phyloP scores from a whole-genome alignment of 2,113 vertebrate genomes.

The Hyaena hyaena region DNA sequence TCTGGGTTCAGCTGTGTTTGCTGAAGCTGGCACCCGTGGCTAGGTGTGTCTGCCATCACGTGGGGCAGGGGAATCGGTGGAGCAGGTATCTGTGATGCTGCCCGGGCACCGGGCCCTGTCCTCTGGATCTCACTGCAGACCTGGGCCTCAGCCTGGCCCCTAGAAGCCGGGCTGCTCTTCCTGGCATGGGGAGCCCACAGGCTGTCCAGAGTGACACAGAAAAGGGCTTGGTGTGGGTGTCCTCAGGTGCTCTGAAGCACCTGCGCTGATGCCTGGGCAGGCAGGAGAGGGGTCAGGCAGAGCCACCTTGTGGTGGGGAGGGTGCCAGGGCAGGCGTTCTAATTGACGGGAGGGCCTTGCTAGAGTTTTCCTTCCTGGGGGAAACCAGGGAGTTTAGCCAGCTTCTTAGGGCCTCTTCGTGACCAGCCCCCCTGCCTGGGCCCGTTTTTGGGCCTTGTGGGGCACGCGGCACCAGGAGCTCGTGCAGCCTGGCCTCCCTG shows the following conservation, averaged over 20 bases:
- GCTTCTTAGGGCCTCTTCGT: not conserved
- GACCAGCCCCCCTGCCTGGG: too few relatives aligned
- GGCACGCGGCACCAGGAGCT: not conserved
- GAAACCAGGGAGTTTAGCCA: fast-evolving
- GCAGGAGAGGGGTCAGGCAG: not conserved
- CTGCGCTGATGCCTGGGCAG: fast-evolving
- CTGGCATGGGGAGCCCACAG: not conserved
- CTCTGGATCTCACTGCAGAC: not conserved
- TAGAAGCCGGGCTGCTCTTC: not conserved
- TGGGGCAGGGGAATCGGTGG: not conserved
- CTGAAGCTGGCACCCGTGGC: not conserved
- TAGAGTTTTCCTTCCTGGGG: not conserved
- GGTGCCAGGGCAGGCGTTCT: not conserved
- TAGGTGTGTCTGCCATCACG: too few relatives aligned
- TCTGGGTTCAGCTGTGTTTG: too few relatives aligned
- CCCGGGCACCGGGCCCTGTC: not conserved
- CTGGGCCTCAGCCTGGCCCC: not conserved
- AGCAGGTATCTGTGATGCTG: not conserved
- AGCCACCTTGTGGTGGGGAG: not conserved
- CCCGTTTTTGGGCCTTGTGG: not conserved
- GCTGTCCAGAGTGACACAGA: not conserved
- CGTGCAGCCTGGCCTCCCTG: not conserved
- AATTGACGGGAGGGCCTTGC: not conserved
- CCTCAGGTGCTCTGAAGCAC: not conserved
- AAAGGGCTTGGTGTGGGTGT: not conserved